These are phyloP conservation scores for Gallinago solitaria DNA, from an alignment of 2,797 vertebrate species.

Conservation along the genomic window DNA sequence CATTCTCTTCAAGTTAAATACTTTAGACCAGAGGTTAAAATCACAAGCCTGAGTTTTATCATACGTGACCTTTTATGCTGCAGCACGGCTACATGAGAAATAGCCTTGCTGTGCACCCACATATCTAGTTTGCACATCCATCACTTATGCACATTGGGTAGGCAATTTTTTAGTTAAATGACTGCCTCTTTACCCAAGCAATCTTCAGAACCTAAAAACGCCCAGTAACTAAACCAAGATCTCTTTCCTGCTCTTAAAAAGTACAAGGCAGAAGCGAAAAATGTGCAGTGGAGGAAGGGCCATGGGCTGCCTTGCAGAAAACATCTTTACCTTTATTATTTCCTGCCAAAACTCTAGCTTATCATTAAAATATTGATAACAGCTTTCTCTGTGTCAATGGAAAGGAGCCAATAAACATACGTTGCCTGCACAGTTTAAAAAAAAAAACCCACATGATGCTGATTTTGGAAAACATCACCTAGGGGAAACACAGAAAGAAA, in stretches of 20 bases:
- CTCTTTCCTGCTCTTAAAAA: not conserved
- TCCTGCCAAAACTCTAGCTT: not conserved
- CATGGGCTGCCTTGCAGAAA: not conserved
- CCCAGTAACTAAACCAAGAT: not conserved
- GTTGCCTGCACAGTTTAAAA: not conserved
- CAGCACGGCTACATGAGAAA: not conserved
- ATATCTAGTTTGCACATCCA: not conserved
- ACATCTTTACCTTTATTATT: not conserved
- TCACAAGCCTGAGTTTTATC: not conserved
- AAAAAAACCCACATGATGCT: not conserved
- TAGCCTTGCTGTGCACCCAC: not conserved
- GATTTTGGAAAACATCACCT: not conserved
- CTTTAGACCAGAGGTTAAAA: not conserved
- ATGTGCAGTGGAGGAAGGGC: not conserved
- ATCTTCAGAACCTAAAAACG: not conserved
- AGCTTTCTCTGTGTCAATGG: not conserved
- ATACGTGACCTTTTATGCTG: not conserved
- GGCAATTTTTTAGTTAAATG: not conserved
- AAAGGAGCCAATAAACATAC: not conserved
- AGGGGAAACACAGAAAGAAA: not conserved
- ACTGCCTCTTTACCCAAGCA: not conserved
- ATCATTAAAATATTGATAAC: not conserved
- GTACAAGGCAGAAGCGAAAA: not conserved
- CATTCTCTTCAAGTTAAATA: not conserved
- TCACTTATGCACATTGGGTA: not conserved